These are phyloP conservation scores for Tiliacea citrago DNA, from an alignment of 2,888 invertebrate genomes.

Conservation along the genomic window DNA sequence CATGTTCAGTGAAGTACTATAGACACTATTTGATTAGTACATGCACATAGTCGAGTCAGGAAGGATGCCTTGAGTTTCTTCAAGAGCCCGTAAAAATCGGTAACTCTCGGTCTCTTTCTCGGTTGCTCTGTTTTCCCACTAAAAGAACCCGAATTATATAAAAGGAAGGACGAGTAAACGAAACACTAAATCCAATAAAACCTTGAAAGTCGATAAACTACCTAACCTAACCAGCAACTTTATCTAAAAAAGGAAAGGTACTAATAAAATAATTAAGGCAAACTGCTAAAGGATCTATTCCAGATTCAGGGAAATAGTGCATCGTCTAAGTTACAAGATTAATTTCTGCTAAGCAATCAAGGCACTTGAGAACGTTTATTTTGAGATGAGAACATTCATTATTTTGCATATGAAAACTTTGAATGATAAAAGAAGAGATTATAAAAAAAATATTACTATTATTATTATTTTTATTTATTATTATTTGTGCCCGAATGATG, in stretches of 20 bases:
- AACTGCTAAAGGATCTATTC: slow-evolving; percentile 9
- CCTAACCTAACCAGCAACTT: background rate
- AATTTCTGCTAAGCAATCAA: background rate
- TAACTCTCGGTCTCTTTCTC: too few relatives aligned
- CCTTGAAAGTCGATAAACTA: slow-evolving; percentile 16
- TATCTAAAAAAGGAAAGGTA: slow-evolving; percentile 31
- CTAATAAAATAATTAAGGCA: slow-evolving; percentile 43
- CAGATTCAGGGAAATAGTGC: slow-evolving; percentile 11
- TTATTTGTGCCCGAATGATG: too few relatives aligned
- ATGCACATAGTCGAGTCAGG: too few relatives aligned
- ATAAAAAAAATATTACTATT: too few relatives aligned
- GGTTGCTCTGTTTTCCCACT: too few relatives aligned
- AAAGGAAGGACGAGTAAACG: slow-evolving; percentile 4
- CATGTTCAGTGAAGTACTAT: too few relatives aligned
- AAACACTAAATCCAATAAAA: slow-evolving; percentile 36
- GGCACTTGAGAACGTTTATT: background rate
- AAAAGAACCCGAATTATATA: background rate
- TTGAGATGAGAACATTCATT: background rate
- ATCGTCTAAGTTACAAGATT: slow-evolving; percentile 8
- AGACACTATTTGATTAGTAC: too few relatives aligned
- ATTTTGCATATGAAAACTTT: too few relatives aligned
- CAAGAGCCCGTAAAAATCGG: too few relatives aligned
- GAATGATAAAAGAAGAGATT: too few relatives aligned
- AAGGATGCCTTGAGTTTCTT: too few relatives aligned
- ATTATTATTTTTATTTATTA: too few relatives aligned